Base-by-base conservation (phyloP, 2,797 vertebrate genomes). In the Sebastes jordani region DNA sequence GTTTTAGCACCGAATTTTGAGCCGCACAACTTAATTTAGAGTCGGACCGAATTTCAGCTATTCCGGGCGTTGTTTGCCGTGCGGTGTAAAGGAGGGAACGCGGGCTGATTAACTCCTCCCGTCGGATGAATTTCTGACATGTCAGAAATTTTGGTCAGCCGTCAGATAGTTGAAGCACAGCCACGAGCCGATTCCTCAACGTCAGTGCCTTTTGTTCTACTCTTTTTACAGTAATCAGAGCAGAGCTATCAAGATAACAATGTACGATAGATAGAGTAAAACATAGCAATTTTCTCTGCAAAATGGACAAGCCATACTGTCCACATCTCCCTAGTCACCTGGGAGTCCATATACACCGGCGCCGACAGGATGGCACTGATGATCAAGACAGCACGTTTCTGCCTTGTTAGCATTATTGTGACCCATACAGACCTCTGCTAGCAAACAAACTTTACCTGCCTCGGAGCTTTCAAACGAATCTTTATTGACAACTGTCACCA, bases 341-440 rank as follows among this genome's bases (percentile, higher is more conserved):
- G 46, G 46, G 46, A 52, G 46, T 52, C 0, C 0, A n/a, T 52
- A 52, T 20, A 4, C 46, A 52, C 46, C 7, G 2, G 46, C 7
- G 46, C 18, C 18, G 46, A 49, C 46, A 52, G 46, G 46, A 52
- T 52, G 46, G 18, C 2, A 52, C 7, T 20, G 18, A 52, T 20
- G 46, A 52, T 52, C 46, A 10, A n/a, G 46, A 0, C 46, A n/a
- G 46, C 46, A 52, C 18, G 0, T 52, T 52, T 52, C 46, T 52
- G 46, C 46, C 18, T 52, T 52, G 46, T 52, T 52, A 52, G 7
- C 18, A 52, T 52, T 52, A 52, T 52, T 52, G 46, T 52, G 46
- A 52, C 46, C 46, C 7, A 0, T n/a, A 52, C 18, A 52, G 46
- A 52, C 46, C 18, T 52, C 46, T n/a, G 7, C 46, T n/a, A 52